These are phyloP conservation scores for Ceratoteleas bidentatus DNA, from an alignment of 1,140 invertebrate species.

Conservation along the genomic window DNA sequence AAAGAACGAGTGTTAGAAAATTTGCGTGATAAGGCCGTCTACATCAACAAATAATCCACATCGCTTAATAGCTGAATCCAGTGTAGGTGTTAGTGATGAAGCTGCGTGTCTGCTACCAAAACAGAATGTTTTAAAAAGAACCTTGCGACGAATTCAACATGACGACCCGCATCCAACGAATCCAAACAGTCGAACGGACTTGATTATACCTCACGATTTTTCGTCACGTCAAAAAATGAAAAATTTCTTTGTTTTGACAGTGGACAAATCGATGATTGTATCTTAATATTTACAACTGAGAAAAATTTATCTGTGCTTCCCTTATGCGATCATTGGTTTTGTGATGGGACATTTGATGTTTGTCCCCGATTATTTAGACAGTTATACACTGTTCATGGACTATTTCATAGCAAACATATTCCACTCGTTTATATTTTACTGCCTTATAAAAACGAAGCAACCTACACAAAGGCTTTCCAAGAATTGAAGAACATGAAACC, in stretches of 20 bases:
- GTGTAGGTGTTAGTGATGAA: not conserved
- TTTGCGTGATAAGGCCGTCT: not conserved
- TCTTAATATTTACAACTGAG: slow-evolving; percentile 7
- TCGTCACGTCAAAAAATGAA: not conserved
- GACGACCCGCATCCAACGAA: slow-evolving; percentile 3
- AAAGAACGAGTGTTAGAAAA: slow-evolving; percentile 20
- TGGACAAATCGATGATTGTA: slow-evolving; percentile 5
- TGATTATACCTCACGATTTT: slow-evolving; percentile 3
- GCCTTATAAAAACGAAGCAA: slow-evolving; percentile 1
- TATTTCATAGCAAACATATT: slow-evolving; percentile 5
- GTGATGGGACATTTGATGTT: slow-evolving; percentile 22
- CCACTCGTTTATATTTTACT: slow-evolving; percentile 20
- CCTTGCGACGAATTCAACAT: slow-evolving; percentile 3
- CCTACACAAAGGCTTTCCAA: not conserved
- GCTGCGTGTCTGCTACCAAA: slow-evolving; percentile 22
- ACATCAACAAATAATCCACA: slow-evolving; percentile 5
- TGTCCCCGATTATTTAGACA: slow-evolving; percentile 10
- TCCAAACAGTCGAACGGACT: not conserved
- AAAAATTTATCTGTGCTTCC: slow-evolving; percentile 2
- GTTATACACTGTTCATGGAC: slow-evolving; percentile 18
- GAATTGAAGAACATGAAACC: not conserved
- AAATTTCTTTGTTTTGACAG: slow-evolving; percentile 4
- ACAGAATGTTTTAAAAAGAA: slow-evolving; percentile 6
- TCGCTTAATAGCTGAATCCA: not conserved
- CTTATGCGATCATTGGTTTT: slow-evolving; percentile 15